phyloP scores from a whole-genome alignment of 1,140 invertebrate genomes.

The Drosophila takahashii region DNA sequence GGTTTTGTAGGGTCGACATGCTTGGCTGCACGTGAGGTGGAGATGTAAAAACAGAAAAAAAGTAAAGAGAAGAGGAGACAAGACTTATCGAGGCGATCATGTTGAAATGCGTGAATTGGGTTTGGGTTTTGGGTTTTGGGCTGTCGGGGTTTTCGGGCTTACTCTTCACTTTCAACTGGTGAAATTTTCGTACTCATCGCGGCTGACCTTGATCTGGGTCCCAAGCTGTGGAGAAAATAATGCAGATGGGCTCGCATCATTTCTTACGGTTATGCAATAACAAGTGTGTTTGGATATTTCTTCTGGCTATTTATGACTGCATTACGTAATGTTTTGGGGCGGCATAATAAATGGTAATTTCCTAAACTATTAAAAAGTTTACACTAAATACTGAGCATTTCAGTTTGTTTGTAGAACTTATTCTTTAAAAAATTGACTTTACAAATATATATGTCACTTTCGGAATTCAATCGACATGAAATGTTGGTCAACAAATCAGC shows the following conservation, averaged over 20 bases:
- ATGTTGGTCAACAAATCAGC: slow-evolving; percentile 61
- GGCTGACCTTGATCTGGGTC: slow-evolving; percentile 43
- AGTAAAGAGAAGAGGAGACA: slow-evolving; percentile 7
- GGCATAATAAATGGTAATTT: not conserved
- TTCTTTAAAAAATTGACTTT: not conserved
- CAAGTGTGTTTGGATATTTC: slow-evolving; percentile 34
- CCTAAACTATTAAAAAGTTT: not conserved
- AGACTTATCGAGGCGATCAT: slow-evolving; percentile 41
- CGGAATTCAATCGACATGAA: slow-evolving; percentile 55
- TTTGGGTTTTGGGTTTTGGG: not conserved
- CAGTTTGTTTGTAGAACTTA: not conserved
- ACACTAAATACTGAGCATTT: not conserved
- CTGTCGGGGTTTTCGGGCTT: slow-evolving; percentile 5
- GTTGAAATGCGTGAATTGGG: slow-evolving; percentile 49
- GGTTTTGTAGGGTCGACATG: slow-evolving; percentile 30
- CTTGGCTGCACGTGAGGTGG: slow-evolving; percentile 39
- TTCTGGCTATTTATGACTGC: slow-evolving; percentile 34
- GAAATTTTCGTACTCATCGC: slow-evolving; percentile 50
- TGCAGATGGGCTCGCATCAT: slow-evolving; percentile 42
- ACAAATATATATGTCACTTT: slow-evolving; percentile 55
- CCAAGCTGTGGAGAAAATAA: slow-evolving; percentile 42
- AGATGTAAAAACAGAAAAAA: slow-evolving; percentile 22
- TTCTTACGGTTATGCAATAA: slow-evolving; percentile 51
- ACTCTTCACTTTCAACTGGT: slow-evolving; percentile 46
- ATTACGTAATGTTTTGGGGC: slow-evolving; percentile 19